Evolutionary conservation across 1,140 invertebrate genomes (phyloP), one percentile per base, ranked within the genome.

Genomic region (Zaprionus capensis): DNA sequence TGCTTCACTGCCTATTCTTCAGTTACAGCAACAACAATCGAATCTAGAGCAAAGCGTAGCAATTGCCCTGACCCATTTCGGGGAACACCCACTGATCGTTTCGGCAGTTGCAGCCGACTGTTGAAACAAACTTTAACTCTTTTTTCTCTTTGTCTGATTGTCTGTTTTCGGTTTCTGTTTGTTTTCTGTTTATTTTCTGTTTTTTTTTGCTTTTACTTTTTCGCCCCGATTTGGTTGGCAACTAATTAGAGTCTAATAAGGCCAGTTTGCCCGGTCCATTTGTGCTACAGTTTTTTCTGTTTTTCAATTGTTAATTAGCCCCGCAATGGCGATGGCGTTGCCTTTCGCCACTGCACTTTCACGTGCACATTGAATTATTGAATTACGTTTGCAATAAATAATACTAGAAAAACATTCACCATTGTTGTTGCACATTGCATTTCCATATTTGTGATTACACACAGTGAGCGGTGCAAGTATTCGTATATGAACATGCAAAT

Each of bases 311-410:
- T 73, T 84, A 83, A 83, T 83, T 83, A 83, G 68, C 67, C 81
- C 53, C 65, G 51, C 31, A 34, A 46, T 46, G 28, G 36, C 36
- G 11, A 38, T 38, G 36, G 46, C 51, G 38, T 41, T 59, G 58
- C 81, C 81, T 84, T 83, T 83, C 81, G 78, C 81, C 78, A 84
- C 59, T 83, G 82, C 76, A 86, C 83, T 86, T 86, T 86, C 83
- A 88, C 83, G 61, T 86, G 64, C 71, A 61, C 74, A 69, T 59
- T 83, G 80, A 86, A 68, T 82, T 85, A 85, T 85, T 82, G 83
- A 82, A 61, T 86, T 80, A 87, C 78, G 56, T 72, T 80, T 78
- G 82, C 80, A 82, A 83, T 86, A 86, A 86, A 86, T 86, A 86
- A 86, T 86, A 77, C 71, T 51, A 66, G 78, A 67, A 78, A 67